A percentile compares a stretch with the other conserved stretches of the same genome.
Evolutionary conservation across 1,140 invertebrate genomes (phyloP).

Genomic region (Nylanderia fulva): DNA sequence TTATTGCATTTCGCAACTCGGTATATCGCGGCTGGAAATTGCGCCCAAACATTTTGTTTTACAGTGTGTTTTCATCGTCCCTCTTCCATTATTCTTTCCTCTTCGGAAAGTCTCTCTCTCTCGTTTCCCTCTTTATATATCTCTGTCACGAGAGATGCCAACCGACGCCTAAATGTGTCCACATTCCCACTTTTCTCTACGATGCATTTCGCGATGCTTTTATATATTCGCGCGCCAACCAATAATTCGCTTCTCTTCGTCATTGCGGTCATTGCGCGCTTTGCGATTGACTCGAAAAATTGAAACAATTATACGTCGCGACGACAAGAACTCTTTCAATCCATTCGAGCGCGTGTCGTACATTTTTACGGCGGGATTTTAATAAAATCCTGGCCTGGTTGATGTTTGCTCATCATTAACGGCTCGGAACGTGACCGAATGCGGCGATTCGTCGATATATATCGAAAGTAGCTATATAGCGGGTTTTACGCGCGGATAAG

Average conservation of each 20-base stretch:
- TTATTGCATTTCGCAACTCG: constrained; percentile 74
- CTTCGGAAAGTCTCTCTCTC: not conserved
- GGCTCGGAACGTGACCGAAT: constrained; percentile 15
- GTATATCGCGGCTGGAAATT: constrained; percentile 71
- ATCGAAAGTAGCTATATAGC: constrained; percentile 32
- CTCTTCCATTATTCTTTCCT: not conserved
- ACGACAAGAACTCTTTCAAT: constrained; percentile 69
- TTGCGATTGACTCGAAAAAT: constrained; percentile 69
- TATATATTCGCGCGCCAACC: constrained; percentile 36
- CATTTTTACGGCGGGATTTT: constrained; percentile 45
- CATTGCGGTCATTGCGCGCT: constrained; percentile 36
- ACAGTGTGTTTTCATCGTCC: constrained; percentile 62
- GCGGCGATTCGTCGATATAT: constrained; percentile 10
- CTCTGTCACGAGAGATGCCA: not conserved
- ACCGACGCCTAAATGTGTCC: constrained; percentile 10
- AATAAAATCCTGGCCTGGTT: constrained; percentile 59
- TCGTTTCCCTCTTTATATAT: not conserved
- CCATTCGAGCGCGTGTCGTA: constrained; percentile 61
- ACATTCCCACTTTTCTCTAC: constrained; percentile 26
- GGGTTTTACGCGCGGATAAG: constrained; percentile 15
- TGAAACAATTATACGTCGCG: constrained; percentile 68
- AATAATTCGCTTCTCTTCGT: constrained; percentile 56
- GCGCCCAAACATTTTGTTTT: constrained; percentile 74
- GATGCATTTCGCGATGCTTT: constrained; percentile 41
- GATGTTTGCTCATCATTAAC: constrained; percentile 59